Evolutionary conservation across 2,113 vertebrate genomes (phyloP), one percentile per base, ranked within the genome.

Genomic region (Stigmatopora nigra): DNA sequence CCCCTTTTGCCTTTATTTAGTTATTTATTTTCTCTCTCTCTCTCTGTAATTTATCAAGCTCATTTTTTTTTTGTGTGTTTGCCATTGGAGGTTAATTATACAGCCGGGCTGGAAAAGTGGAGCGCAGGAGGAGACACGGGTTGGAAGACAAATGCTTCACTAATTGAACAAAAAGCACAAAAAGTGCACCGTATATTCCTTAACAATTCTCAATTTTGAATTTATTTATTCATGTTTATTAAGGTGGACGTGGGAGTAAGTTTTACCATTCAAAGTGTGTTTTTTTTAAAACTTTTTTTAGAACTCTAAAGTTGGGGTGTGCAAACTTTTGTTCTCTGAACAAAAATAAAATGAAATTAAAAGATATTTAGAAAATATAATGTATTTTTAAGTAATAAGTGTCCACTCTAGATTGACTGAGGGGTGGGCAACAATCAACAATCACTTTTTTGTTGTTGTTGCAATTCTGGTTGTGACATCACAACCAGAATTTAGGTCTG

Each of bases 51-150:
- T 90, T 87, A 89, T 89, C 88, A 89, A 87, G 82, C 88, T 88
- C 72, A 80, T 87, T 88, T 89, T 88, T 52, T 38, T 25, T 53
- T 22, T 31, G 15, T 53, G 12, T 55, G 20, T 56, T 86, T 87
- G 84, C 87, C 84, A 82, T 88, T 86, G 76, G 84, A 88, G 88
- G 82, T 84, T 88, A 89, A 92, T 89, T 92, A 90, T 88, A 83
- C 85, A 67, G 83, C 76, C 64, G 70, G 77, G 78, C 79, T 84
- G 73, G 87, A 77, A 61, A 79, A 77, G 75, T 67, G 71, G 78
- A 80, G 80, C 73, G 79, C 52, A 55, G 53, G 79, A 79, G 77
- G 82, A 87, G 85, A 90, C 86, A 86, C 78, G 82, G 83, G 25
- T 82, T 84, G 86, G 84, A 78, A 87, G 86, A 82, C 81, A 87